Base-by-base conservation (phyloP, 2,888 invertebrate species). In the Zele albiditarsus region DNA sequence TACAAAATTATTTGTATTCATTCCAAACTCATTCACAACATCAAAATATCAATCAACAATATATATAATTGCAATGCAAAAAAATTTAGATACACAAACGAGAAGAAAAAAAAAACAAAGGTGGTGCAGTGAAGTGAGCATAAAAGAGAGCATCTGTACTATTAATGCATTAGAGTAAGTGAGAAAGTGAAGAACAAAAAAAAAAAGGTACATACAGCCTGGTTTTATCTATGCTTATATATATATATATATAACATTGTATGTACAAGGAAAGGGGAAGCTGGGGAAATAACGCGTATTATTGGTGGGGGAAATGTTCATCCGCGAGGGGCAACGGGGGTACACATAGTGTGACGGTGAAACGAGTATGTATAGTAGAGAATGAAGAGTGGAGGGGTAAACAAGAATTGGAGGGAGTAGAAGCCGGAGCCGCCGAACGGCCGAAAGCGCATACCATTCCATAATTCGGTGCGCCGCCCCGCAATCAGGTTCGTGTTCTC, bases 401-500 rank as follows among this genome's bases (percentile, higher is more conserved):
- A 66, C 78, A 79, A 63, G 46, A 60, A 38, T 31, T 65, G 60
- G 80, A 60, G 80, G 82, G 80, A 79, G 80, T 77, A 74, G 80
- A 79, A 73, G 72, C 66, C 65, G 71, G 60, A 75, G 75, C 75
- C 71, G 71, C 71, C 77, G 80, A 80, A 81, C 81, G 81, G 82
- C 83, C 84, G 85, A 87, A 85, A 87, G 87, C 85, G 86, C 83
- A 86, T 83, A 86, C 86, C 85, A 84, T 84, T 81, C 84, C 86
- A 87, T 86, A 86, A 86, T 86, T 87, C 87, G 85, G 87, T 85
- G 85, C 84, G 86, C 87, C 86, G 87, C 86, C 84, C 84, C 85
- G 86, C 86, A 86, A 86, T 85, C 86, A 87, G 87, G 85, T 86
- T 87, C 86, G 87, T 86, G 85, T 80, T 84, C 82, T 82, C 84